Evolutionary conservation across 2,113 vertebrate genomes (phyloP), one percentile per base, ranked within the genome.

Genomic region (Psittacus erithacus): DNA sequence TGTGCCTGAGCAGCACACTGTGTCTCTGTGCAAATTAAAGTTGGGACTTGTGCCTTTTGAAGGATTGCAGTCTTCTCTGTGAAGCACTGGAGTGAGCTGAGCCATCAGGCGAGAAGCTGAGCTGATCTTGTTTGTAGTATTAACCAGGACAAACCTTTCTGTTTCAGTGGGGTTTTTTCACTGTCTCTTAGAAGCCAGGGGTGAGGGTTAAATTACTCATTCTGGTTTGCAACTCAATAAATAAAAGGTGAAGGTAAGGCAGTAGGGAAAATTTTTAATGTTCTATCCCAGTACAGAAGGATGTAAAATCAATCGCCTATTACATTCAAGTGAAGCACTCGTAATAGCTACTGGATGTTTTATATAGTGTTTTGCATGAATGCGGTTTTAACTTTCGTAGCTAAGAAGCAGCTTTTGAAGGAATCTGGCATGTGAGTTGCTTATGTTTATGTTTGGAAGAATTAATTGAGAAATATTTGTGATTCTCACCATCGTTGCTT

Each of bases 121-220:
- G 93, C 63, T 90, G 69, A 38, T 81, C 86, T 86, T 60, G 46
- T 86, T 92, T 82, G 82, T 57, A 47, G 22, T 57, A 11, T 70
- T 94, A 86, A 69, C 60, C 43, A 82, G 84, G 57, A 68, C 57
- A 86, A 82, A 44, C 65, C 70, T 82, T 84, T 77, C 74, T 78
- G 62, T 96, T 90, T 68, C 64, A 38, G 63, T 93, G 39, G 2
- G 28, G 0, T 46, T 53, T 88, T 87, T 88, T 73, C 65, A 88
- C 85, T 77, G 73, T 31, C 55, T 74, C 50, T 87, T 73, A 70
- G 92, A 93, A 91, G 44, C 53, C 43, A 46, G 11, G 35, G 46
- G 24, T 89, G 86, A 86, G 85, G 87, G 43, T 94, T 95, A 78
- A 92, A 83, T 95, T 95, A 69, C 82, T 95, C 25, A 17, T 28